Percentiles rank a stretch among this genome's conserved stretches.
Evolutionary conservation across 2,113 vertebrate genomes (phyloP).

Genomic region (Entomyzon cyanotis): DNA sequence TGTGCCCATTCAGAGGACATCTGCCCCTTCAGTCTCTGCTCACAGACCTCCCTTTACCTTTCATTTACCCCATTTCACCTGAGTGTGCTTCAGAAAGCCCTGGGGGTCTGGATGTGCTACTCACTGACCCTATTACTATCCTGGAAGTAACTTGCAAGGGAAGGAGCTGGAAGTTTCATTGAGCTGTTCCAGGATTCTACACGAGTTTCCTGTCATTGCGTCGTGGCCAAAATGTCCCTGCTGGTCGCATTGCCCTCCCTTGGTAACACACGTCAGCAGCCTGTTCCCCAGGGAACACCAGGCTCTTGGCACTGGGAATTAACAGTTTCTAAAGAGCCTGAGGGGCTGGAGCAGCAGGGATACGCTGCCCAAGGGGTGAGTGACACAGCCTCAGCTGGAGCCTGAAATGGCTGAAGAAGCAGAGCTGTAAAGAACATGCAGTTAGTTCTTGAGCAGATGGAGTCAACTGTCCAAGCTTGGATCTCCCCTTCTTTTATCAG

Average conservation of each 20-base stretch:
- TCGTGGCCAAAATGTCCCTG: rapidly evolving
- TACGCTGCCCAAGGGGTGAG: neutral
- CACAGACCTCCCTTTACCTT: neutral
- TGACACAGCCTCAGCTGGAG: neutral
- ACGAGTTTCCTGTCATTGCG: neutral
- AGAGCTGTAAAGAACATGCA: rapidly evolving
- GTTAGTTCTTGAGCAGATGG: neutral
- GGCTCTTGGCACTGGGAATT: neutral
- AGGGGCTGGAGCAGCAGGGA: neutral
- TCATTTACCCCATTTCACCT: neutral
- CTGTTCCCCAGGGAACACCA: neutral
- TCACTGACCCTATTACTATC: rapidly evolving
- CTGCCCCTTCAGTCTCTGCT: neutral
- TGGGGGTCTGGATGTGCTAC: rapidly evolving
- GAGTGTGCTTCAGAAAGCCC: neutral
- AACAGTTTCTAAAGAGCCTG: rapidly evolving
- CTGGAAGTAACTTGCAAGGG: neutral
- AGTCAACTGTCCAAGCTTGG: neutral
- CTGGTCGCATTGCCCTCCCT: neutral
- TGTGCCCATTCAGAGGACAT: neutral
- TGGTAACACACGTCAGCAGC: neutral
- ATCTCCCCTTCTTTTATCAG: neutral
- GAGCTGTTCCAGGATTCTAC: neutral
- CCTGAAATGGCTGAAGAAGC: neutral
- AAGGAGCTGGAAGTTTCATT: neutral